phyloP scores from a whole-genome alignment of 2,888 invertebrate genomes.

The Drosophila borborema region DNA sequence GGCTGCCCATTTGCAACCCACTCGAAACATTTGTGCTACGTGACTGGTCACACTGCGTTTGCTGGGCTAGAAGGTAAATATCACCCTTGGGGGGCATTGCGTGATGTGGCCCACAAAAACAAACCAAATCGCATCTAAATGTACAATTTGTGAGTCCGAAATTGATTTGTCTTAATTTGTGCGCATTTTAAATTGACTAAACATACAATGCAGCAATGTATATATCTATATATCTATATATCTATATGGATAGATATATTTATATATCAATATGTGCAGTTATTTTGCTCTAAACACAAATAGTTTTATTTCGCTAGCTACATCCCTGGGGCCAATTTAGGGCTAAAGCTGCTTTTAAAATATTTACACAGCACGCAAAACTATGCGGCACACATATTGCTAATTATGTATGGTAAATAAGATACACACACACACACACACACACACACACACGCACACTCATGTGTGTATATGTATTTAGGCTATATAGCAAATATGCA shows the following conservation, averaged over 20 bases:
- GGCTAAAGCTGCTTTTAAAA: slow-evolving; percentile 64
- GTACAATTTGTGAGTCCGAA: slow-evolving; percentile 67
- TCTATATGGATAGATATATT: neutral
- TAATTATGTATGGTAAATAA: slow-evolving; percentile 72
- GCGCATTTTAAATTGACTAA: slow-evolving; percentile 68
- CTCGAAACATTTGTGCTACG: slow-evolving; percentile 77
- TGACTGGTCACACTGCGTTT: slow-evolving; percentile 69
- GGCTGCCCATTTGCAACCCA: slow-evolving; percentile 72
- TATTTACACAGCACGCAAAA: slow-evolving; percentile 68
- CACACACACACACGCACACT: neutral
- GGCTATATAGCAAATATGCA: slow-evolving; percentile 59
- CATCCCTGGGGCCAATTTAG: slow-evolving; percentile 62
- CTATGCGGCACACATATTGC: slow-evolving; percentile 62
- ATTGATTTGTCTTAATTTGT: slow-evolving; percentile 78
- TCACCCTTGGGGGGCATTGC: slow-evolving; percentile 44
- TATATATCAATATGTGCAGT: neutral
- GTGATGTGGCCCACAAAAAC: slow-evolving; percentile 50
- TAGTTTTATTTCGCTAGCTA: slow-evolving; percentile 42
- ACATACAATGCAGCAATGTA: slow-evolving; percentile 7
- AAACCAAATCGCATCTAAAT: slow-evolving; percentile 53
- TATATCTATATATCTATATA: too few relatives aligned
- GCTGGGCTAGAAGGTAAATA: slow-evolving; percentile 31
- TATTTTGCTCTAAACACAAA: slow-evolving; percentile 36
- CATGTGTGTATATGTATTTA: slow-evolving; percentile 9
- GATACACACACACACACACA: slow-evolving; percentile 24